A percentile compares a stretch with the other conserved stretches of the same genome.
Evolutionary conservation across 2,797 vertebrate species (phyloP).

Genomic region (Rhynchotus rufescens): DNA sequence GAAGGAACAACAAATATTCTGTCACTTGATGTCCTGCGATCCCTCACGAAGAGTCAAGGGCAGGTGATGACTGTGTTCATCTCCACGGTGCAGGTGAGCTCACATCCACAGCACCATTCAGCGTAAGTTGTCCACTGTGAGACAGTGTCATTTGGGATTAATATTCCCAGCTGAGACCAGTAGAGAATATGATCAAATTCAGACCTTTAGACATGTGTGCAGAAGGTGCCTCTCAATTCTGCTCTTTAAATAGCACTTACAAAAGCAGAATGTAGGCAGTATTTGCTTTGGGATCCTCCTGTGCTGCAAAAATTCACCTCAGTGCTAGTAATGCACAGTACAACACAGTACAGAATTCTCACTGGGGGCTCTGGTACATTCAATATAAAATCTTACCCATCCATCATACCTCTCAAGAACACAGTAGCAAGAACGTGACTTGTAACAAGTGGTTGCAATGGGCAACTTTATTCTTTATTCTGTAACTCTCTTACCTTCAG

Average conservation of each 20-base stretch:
- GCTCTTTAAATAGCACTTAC: background rate
- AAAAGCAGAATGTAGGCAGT: background rate
- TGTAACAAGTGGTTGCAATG: background rate
- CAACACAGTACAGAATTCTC: background rate
- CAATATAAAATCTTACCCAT: background rate
- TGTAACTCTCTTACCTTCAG: background rate
- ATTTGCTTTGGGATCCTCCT: background rate
- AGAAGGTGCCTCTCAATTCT: background rate
- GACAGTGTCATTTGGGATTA: background rate
- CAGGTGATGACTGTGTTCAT: slow-evolving; percentile 80
- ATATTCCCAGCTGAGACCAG: background rate
- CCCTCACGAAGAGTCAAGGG: slow-evolving; percentile 81
- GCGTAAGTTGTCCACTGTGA: background rate
- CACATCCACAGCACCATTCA: background rate
- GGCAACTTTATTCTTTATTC: background rate
- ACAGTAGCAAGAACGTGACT: background rate
- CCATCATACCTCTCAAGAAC: background rate
- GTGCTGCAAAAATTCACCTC: background rate
- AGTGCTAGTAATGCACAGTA: background rate
- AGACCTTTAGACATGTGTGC: background rate
- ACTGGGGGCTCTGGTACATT: background rate
- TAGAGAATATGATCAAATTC: background rate
- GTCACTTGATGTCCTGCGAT: slow-evolving; percentile 85
- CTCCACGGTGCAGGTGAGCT: slow-evolving; percentile 79
- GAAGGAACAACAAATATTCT: slow-evolving; percentile 89